Percentiles rank a stretch among this genome's conserved stretches.
These are phyloP conservation scores for Chionis minor DNA, from an alignment of 2,113 vertebrate species.

Conservation along the genomic window DNA sequence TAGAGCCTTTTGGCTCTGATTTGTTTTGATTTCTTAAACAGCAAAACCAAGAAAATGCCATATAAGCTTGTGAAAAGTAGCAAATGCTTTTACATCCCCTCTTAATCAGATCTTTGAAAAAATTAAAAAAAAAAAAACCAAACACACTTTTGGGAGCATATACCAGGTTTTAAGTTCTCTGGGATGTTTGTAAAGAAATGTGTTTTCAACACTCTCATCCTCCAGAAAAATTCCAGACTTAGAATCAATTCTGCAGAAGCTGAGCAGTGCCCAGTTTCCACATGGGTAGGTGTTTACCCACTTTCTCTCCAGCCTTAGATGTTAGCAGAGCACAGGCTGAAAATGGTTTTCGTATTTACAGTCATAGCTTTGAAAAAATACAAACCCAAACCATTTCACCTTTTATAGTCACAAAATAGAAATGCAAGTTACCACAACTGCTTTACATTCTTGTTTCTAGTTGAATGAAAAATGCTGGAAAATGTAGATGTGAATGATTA, in stretches of 20 bases:
- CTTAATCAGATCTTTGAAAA: not conserved
- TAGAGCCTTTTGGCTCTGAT: not conserved
- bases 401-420: not conserved
- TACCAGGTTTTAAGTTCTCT: not conserved
- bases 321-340: not conserved
- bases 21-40: not conserved
- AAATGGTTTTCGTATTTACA: not conserved
- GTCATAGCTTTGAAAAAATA: not conserved
- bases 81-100: not conserved
- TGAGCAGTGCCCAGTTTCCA: not conserved
- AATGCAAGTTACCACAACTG: not conserved
- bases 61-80: not conserved
- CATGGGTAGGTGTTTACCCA: not conserved
- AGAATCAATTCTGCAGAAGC: not conserved
- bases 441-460: not conserved
- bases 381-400: not conserved
- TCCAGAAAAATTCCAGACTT: not conserved
- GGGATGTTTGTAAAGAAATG: not conserved
- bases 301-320: not conserved
- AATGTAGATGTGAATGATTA: not conserved
- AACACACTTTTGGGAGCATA: not conserved
- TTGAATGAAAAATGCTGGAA: not conserved
- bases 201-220: not conserved
- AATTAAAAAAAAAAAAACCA: not conserved
- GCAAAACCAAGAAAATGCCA: not conserved